Percentiles rank a stretch among this genome's conserved stretches.
Conservation (phyloP, 2,888 invertebrate genomes). For the Melanostoma mellinum region DNA sequence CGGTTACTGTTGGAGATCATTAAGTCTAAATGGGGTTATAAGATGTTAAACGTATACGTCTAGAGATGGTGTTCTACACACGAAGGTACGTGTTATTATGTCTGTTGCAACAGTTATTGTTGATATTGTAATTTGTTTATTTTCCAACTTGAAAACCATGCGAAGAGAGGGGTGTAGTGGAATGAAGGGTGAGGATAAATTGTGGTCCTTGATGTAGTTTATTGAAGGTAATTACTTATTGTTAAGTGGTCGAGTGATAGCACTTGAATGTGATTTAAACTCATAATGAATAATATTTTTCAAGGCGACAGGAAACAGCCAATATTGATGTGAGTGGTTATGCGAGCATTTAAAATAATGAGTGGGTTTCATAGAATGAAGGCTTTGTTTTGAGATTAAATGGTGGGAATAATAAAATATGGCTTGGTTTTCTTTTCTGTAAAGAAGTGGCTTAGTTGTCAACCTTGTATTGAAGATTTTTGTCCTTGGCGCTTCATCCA, state of each 20-base stretch:
- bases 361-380: no score
- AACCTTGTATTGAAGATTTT: no score
- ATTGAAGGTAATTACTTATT: conserved; percentile 60
- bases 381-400: no score
- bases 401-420: no score
- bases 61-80: conserved; percentile 49
- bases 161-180: not conserved
- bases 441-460: no score
- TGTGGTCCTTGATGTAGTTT: conserved; percentile 60
- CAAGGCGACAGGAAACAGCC: conserved; percentile 36
- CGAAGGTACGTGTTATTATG: conserved; percentile 56
- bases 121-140: conserved; percentile 64
- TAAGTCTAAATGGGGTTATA: conserved; percentile 62
- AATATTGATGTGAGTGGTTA: conserved; percentile 10
- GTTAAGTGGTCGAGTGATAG: conserved; percentile 62
- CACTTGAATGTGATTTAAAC: conserved; percentile 48
- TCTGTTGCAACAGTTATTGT: conserved; percentile 62
- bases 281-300: conserved; percentile 40
- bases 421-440: no score
- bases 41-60: conserved; percentile 43
- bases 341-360: not conserved
- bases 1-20: conserved; percentile 46
- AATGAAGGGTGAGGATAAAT: not conserved
- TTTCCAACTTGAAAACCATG: conserved; percentile 18
- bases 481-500: no score